Conservation (phyloP, 2,113 vertebrate species). For the Pachyramphus minor region DNA sequence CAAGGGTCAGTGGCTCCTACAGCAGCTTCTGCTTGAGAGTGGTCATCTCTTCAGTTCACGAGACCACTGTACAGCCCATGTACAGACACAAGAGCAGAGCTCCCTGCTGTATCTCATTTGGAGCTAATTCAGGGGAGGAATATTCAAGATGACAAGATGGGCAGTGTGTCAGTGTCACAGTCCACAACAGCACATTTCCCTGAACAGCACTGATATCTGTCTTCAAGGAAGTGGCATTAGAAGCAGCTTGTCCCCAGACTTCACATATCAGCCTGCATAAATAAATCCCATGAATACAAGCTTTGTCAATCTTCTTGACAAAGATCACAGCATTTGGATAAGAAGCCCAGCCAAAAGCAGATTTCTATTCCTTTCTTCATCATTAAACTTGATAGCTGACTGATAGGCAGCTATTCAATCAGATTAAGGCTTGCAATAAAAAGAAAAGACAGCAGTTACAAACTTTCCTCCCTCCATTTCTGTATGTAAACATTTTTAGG, state of each 20-base stretch:
- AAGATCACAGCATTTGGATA: conserved; percentile 39
- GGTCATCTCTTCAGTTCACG: background rate
- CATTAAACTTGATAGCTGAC: conserved; percentile 39
- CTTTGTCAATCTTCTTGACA: conserved; percentile 38
- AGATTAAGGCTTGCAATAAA: conserved; percentile 1
- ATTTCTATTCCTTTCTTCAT: conserved; percentile 37
- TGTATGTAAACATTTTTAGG: background rate
- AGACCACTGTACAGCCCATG: background rate
- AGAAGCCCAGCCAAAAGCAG: conserved; percentile 15
- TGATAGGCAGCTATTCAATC: conserved; percentile 31
- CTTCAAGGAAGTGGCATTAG: background rate
- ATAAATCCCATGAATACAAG: conserved; percentile 19
- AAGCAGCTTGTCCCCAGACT: background rate
- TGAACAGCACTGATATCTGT: conserved; percentile 17
- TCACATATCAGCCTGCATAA: background rate
- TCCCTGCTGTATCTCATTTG: background rate
- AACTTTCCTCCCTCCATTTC: background rate
- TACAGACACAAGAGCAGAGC: background rate
- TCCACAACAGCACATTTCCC: background rate
- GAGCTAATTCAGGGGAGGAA: background rate
- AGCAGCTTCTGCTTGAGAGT: background rate
- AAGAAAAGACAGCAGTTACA: background rate
- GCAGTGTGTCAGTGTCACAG: background rate
- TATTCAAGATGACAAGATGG: background rate
- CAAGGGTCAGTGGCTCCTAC: background rate